phyloP scores from a whole-genome alignment of 2,888 invertebrate genomes.

The Ceriagrion tenellum region DNA sequence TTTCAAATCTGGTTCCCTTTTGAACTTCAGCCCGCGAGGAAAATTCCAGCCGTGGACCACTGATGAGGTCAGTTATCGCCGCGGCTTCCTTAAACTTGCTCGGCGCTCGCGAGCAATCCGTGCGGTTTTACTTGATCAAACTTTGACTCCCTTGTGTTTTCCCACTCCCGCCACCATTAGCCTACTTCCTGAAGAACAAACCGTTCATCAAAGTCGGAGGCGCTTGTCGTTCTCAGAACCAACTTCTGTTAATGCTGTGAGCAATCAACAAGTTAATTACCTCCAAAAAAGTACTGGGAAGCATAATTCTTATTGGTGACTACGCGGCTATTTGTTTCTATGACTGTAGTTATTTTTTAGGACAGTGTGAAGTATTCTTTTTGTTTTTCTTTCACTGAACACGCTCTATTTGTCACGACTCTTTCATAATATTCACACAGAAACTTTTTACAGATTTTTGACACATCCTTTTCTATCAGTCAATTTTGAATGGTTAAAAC shows the following conservation, averaged over 20 bases:
- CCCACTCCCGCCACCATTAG: not conserved
- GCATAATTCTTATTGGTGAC: not conserved
- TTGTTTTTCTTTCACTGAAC: not conserved
- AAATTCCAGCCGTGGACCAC: not conserved
- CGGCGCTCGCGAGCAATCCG: not conserved
- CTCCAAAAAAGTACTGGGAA: not conserved
- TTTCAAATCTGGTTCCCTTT: not conserved
- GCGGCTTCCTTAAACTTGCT: constrained; percentile 8
- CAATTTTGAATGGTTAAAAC: too few species aligned
- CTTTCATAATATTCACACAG: too few species aligned
- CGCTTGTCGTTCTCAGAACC: constrained; percentile 26
- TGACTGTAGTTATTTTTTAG: not conserved
- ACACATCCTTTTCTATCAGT: too few species aligned
- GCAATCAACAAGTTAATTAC: constrained; percentile 37
- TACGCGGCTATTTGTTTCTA: not conserved
- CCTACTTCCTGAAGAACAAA: constrained; percentile 4
- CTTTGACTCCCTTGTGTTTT: constrained; percentile 10
- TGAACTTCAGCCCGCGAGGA: not conserved
- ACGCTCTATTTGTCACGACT: too few species aligned
- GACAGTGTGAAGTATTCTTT: not conserved
- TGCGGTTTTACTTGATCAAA: constrained; percentile 25
- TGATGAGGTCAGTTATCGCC: constrained; percentile 32
- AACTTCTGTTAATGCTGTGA: not conserved
- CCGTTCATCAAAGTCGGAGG: constrained; percentile 34
- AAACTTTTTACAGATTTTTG: too few species aligned